Evolutionary conservation across 1,140 invertebrate species (phyloP).

Genomic region (Nylanderia fulva): DNA sequence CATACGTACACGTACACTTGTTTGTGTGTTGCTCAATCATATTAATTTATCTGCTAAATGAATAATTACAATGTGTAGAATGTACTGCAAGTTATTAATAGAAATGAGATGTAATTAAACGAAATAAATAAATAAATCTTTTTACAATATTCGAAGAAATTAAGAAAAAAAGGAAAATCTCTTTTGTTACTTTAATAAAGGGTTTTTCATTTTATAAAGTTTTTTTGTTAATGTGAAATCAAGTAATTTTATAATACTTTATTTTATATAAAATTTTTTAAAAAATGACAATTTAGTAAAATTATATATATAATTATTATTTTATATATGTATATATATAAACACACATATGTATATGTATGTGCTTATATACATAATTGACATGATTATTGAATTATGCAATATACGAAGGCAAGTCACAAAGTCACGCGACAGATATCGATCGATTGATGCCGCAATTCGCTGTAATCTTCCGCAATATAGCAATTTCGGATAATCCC

Average conservation of each 20-base stretch:
- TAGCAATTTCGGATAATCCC: slow-evolving; percentile 39
- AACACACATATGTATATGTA: no score
- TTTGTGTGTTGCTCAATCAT: slow-evolving; percentile 29
- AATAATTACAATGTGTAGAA: slow-evolving; percentile 21
- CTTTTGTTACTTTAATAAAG: no score
- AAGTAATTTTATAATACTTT: not conserved
- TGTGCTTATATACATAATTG: not conserved
- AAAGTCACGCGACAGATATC: slow-evolving; percentile 49
- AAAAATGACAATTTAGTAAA: not conserved
- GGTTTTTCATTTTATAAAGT: no score
- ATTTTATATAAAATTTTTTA: not conserved
- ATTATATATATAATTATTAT: no score
- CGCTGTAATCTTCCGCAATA: slow-evolving; percentile 24
- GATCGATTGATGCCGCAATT: slow-evolving; percentile 46
- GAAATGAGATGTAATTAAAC: slow-evolving; percentile 35
- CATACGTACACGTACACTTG: not conserved
- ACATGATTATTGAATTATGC: slow-evolving; percentile 33
- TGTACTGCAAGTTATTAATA: slow-evolving; percentile 37
- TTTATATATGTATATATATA: no score
- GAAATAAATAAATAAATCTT: slow-evolving; percentile 1
- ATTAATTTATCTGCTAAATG: slow-evolving; percentile 50
- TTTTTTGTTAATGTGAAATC: not conserved
- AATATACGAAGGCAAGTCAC: slow-evolving; percentile 6
- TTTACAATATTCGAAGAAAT: not conserved
- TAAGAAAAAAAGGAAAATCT: not conserved